Evolutionary conservation across 1,140 invertebrate species (phyloP).

Genomic region (Yoshiicerus persimilis): DNA sequence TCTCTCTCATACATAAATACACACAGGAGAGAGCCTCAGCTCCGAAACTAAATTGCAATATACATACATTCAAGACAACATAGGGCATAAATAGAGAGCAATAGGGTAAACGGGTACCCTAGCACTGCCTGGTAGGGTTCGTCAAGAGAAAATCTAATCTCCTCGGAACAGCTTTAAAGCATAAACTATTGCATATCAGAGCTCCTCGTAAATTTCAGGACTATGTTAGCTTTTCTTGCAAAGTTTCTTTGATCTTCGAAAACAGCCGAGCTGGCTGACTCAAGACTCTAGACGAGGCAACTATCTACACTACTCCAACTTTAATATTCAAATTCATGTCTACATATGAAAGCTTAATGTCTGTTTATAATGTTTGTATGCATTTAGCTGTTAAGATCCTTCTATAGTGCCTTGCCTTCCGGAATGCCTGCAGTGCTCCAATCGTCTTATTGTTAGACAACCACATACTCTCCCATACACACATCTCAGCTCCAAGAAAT

Average conservation of each 20-base stretch:
- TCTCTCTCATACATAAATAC: neutral
- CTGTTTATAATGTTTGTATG: constrained; percentile 21
- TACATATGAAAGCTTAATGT: constrained; percentile 23
- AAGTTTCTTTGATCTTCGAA: constrained; percentile 7
- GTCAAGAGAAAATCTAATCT: constrained; percentile 16
- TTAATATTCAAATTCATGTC: constrained; percentile 21
- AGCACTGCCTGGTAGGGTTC: neutral
- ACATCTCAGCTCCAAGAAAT: neutral
- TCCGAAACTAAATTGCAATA: neutral
- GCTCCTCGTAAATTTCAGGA: neutral
- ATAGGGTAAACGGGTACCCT: neutral
- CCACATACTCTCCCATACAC: too few species aligned
- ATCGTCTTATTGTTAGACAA: too few species aligned
- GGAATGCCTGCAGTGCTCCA: neutral
- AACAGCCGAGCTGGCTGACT: neutral
- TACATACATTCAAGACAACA: neutral
- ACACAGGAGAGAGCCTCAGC: neutral
- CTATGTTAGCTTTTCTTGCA: constrained; percentile 5
- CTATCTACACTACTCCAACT: neutral
- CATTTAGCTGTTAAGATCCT: neutral
- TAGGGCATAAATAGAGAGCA: neutral
- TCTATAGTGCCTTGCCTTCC: neutral
- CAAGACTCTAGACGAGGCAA: too few species aligned
- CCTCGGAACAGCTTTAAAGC: constrained; percentile 17
- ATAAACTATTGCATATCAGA: constrained; percentile 21